A percentile compares a stretch with the other conserved stretches of the same genome.
These are phyloP conservation scores for Anastrepha obliqua DNA, from an alignment of 1,140 invertebrate species.

Conservation along the genomic window DNA sequence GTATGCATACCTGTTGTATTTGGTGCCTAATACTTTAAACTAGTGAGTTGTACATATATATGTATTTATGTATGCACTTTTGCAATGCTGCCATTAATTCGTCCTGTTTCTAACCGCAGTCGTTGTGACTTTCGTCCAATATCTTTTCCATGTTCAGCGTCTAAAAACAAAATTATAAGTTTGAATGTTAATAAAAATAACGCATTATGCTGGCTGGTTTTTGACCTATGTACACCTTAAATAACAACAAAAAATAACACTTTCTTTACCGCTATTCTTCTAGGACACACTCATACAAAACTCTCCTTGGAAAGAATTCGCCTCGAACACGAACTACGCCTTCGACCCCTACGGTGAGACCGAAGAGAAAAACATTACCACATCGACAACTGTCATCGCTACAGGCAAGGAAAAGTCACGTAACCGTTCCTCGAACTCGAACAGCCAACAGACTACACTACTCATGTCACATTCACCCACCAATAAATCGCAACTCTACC, in stretches of 20 bases:
- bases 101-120: neutral
- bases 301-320: conserved; percentile 91
- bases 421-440: conserved; percentile 61
- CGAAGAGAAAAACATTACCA: conserved; percentile 81
- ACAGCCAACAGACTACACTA: conserved; percentile 69
- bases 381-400: conserved; percentile 66
- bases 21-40: too few relatives aligned
- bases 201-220: conserved; percentile 71
- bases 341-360: conserved; percentile 88
- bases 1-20: neutral
- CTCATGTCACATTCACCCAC: conserved; percentile 74
- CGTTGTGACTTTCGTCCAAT: neutral
- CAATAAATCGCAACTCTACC: conserved; percentile 72
- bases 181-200: conserved; percentile 52
- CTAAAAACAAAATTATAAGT: neutral
- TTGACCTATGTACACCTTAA: conserved; percentile 54
- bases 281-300: conserved; percentile 88
- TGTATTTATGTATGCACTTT: neutral
- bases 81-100: neutral
- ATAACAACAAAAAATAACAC: conserved; percentile 50
- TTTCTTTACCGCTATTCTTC: conserved; percentile 62
- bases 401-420: conserved; percentile 66
- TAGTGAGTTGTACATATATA: neutral
- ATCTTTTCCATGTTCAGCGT: neutral
- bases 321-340: conserved; percentile 89